Evolutionary conservation across 2,797 vertebrate genomes (phyloP).

Genomic region (Gymnocypris eckloni): DNA sequence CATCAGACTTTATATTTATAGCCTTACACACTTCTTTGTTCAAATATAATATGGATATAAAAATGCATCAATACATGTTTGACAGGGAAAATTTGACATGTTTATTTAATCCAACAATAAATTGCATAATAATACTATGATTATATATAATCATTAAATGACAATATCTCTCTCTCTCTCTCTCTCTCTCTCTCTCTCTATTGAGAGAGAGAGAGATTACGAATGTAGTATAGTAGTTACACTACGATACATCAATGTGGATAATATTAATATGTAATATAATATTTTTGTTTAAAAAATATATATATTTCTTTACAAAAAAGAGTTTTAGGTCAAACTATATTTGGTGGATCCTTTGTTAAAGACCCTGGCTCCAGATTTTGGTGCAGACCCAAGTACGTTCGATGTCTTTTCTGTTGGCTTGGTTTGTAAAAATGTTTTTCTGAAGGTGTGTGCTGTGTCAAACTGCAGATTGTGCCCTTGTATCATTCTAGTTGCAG

Average conservation of each 20-base stretch:
- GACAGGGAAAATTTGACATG: too few species aligned
- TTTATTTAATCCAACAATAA: too few species aligned
- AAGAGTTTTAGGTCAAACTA: neutral
- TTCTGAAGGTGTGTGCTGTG: neutral
- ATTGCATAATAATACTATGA: too few species aligned
- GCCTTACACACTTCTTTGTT: neutral
- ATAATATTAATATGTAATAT: too few species aligned
- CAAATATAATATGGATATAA: neutral
- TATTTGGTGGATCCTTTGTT: neutral
- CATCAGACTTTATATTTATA: neutral
- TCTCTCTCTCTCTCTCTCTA: too few species aligned
- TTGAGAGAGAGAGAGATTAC: too few species aligned
- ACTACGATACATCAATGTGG: too few species aligned
- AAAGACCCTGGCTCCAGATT: neutral
- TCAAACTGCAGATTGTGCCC: neutral
- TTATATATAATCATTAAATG: too few species aligned
- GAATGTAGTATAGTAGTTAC: too few species aligned
- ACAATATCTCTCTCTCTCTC: too few species aligned
- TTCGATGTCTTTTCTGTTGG: neutral
- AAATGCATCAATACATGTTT: too few species aligned
- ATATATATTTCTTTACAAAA: too few species aligned
- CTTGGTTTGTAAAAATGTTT: neutral
- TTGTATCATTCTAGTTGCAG: slow-evolving; percentile 12
- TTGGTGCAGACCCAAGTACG: neutral
- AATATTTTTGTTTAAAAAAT: neutral